Base-by-base conservation (phyloP, 2,888 invertebrate species). In the Oxycera nigricornis region DNA sequence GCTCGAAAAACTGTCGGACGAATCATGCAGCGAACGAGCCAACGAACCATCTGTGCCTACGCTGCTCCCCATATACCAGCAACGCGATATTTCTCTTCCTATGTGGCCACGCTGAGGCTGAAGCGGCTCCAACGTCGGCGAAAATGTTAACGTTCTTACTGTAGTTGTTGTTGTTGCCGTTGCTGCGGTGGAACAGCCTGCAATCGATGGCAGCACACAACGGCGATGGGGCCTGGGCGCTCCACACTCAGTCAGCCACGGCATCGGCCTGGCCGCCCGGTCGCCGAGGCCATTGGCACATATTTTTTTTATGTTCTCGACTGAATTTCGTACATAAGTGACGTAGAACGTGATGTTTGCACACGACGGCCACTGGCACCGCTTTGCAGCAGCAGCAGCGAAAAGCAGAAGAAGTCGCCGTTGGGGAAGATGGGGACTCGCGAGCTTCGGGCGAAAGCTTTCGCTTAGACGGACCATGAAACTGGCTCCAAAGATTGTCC, bases 281-380 rank as follows among this genome's bases (percentile, higher is more conserved):
- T 79, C 80, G 79, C 78, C 79, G 80, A 80, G 80, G 80, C 80
- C 80, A 80, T 80, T 80, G 80, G 79, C 80, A 80, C 79, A 80
- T 79, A 80, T 80, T 79, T 78, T 77, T 76, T 78, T 76, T 24
- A 77, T 78, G 77, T 78, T 78, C 59, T 52, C 72, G 57, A 28
- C 28, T 68, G 17, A 52, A 68, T 72, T 57, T 78, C 77, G 77
- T 77, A 78, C 77, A 73, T 70, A 75, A 73, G 62, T 75, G 75
- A 75, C 75, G 75, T 73, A 75, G 65, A 65, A 65, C 65, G 65
- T 39, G 65, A 39, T 65, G 65, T 65, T 65, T 65, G 65, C 65
- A 65, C 41, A 65, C 65, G 65, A 65, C 65, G 65, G 65, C 65
- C 65, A 65, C 41, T 65, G 65, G 65, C 65, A 65, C 65, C 65